phyloP scores from a whole-genome alignment of 1,140 invertebrate genomes.

The Parasteatoda tepidariorum region DNA sequence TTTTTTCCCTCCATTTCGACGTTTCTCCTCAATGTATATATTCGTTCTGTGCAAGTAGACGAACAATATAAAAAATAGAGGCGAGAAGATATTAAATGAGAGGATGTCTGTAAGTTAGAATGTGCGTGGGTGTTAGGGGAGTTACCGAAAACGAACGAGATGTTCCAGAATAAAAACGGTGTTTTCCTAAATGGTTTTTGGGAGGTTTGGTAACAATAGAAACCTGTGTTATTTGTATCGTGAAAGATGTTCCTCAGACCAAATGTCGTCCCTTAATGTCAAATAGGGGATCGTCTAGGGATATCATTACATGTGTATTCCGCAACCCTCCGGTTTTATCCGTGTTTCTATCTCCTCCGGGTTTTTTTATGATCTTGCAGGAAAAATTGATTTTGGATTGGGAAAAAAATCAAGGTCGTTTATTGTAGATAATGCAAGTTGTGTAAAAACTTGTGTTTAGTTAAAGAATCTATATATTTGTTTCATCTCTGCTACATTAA shows the following conservation, averaged over 20 bases:
- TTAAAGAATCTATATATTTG: too few species aligned
- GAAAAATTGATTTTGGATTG: constrained; percentile 17
- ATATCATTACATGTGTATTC: constrained; percentile 27
- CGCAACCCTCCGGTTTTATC: neutral
- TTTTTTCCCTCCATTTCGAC: neutral
- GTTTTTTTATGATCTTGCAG: neutral
- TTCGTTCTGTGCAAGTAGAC: neutral
- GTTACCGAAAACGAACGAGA: neutral
- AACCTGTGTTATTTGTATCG: constrained; percentile 17
- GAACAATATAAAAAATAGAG: constrained; percentile 36
- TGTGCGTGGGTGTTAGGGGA: neutral
- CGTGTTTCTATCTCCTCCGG: neutral
- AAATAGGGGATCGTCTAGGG: neutral
- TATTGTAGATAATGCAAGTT: too few species aligned
- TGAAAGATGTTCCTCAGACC: constrained; percentile 23
- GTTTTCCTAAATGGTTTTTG: constrained; percentile 30
- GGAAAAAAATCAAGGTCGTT: too few species aligned
- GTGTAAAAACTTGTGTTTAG: too few species aligned
- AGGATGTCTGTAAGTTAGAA: neutral
- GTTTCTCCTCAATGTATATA: neutral
- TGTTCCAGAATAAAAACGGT: constrained; percentile 7
- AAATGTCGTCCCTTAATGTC: constrained; percentile 5
- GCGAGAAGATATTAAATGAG: constrained; percentile 43
- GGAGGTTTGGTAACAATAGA: constrained; percentile 14
- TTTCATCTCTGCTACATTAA: too few species aligned